These are phyloP conservation scores for Mesorhabditis spiculigera DNA, from an alignment of 2,888 invertebrate species.

Conservation along the genomic window DNA sequence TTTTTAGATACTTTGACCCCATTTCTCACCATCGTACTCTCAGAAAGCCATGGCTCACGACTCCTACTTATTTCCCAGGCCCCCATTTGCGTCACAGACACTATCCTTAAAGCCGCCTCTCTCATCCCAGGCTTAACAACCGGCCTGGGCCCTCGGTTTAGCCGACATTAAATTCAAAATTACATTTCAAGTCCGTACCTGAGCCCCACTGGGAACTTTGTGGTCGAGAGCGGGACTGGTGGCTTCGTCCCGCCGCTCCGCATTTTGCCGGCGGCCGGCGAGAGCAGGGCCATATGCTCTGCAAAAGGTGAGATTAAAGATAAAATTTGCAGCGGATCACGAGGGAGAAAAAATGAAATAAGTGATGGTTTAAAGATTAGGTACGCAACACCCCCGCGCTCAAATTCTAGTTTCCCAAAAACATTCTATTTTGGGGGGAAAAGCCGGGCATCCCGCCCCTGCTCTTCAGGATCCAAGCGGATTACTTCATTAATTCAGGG, in stretches of 20 bases:
- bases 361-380: conserved; percentile 9
- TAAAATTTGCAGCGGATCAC: conserved; percentile 17
- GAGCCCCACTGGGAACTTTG: not conserved
- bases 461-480: no score
- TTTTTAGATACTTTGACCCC: not conserved
- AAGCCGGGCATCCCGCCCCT: no score
- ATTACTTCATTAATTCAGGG: no score
- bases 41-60: no score
- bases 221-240: not conserved
- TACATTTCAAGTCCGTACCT: conserved; percentile 1
- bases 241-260: not conserved
- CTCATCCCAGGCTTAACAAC: no score
- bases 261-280: conserved; percentile 5
- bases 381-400: no score
- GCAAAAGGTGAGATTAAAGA: not conserved
- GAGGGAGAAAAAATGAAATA: conserved; percentile 14
- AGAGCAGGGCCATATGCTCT: not conserved
- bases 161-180: not conserved
- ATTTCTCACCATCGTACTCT: no score
- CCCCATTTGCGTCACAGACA: no score
- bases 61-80: no score
- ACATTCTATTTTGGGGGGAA: no score
- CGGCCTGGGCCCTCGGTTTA: not conserved
- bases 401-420: no score
- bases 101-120: no score